phyloP scores from a whole-genome alignment of 2,797 vertebrate species.

The Coreius guichenoti region DNA sequence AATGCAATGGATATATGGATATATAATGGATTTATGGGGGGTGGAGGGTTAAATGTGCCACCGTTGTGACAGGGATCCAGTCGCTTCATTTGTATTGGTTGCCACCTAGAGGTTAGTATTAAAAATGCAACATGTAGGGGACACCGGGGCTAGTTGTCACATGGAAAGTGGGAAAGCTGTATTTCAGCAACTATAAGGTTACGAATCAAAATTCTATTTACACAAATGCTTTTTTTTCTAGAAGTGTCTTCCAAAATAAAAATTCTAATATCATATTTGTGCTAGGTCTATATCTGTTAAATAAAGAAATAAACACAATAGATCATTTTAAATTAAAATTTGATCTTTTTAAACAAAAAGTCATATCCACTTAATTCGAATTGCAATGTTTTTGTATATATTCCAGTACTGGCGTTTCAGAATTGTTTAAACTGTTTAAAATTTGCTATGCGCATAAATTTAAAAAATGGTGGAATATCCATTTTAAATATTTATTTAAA shows the following conservation, averaged over 20 bases:
- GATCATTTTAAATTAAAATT: background rate
- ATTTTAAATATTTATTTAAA: background rate
- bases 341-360: background rate
- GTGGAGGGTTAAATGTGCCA: background rate
- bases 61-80: background rate
- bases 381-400: background rate
- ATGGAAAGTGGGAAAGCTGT: background rate
- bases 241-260: background rate
- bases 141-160: background rate
- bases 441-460: background rate
- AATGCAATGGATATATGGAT: background rate
- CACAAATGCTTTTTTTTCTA: background rate
- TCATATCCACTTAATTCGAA: background rate
- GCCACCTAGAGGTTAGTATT: slow-evolving; percentile 32
- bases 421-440: background rate
- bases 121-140: background rate
- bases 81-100: slow-evolving; percentile 23
- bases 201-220: background rate
- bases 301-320: background rate
- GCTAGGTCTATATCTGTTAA: background rate
- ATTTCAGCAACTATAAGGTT: background rate
- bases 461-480: too few species aligned
- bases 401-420: background rate
- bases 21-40: background rate
- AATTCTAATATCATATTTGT: background rate